Conservation (phyloP, 2,888 invertebrate species). For the Trilocha varians region DNA sequence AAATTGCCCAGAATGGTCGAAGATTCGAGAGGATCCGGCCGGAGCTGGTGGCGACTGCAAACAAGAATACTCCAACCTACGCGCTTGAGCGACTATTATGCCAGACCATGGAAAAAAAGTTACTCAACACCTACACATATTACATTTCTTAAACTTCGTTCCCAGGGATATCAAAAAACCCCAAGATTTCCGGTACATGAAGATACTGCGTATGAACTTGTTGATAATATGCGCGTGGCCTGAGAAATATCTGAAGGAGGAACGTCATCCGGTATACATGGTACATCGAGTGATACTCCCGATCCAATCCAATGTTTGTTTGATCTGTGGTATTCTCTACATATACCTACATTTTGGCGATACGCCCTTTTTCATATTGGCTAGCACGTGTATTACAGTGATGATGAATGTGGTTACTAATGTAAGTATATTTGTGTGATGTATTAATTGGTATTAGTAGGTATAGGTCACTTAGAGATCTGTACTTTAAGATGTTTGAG, state of each 20-base stretch:
- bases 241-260: background rate
- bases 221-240: background rate
- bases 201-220: background rate
- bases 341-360: background rate
- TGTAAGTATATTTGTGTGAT: conserved; percentile 8
- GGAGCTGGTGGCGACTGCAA: no score
- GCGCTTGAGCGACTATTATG: no score
- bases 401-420: conserved; percentile 7
- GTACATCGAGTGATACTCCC: background rate
- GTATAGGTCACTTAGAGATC: no score
- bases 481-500: no score
- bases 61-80: no score
- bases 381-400: conserved; percentile 10
- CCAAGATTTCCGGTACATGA: background rate
- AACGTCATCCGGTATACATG: background rate
- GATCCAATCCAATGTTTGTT: background rate
- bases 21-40: no score
- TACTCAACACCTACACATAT: no score
- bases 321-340: background rate
- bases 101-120: no score
- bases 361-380: conserved; percentile 11
- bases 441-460: background rate
- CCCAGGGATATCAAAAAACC: background rate
- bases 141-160: background rate
- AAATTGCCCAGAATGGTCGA: no score